Base-by-base conservation (phyloP, 2,888 invertebrate genomes). In the Agrochola macilenta region DNA sequence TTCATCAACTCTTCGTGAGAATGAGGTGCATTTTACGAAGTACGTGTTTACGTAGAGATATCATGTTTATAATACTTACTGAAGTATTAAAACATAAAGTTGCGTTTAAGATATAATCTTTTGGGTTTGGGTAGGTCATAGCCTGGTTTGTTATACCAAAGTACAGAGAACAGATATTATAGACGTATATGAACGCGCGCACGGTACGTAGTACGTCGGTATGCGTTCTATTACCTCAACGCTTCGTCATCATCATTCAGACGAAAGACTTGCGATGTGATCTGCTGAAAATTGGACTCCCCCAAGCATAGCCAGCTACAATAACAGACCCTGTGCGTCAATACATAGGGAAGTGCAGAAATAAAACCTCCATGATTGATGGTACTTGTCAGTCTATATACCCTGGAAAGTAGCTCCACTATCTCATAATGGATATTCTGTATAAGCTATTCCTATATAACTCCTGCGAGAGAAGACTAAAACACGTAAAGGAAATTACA, bases 1-100 rank as follows among this genome's bases (percentile, higher is more conserved):
- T 87, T 86, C 88, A 87, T 73, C 69, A 77, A 30, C 49, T 70
- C 39, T 64, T 76, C 57, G n/a, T 17, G n/a, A n/a, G 30, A 70
- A 65, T 68, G 63, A 77, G 73, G 30, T 65, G 76, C 65, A 74
- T 58, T 72, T 85, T 87, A 78, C 69, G 30, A 74, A 60, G 66
- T n/a, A 66, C 65, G 69, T 82, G 81, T 84, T 82, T 81, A 70
- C 46, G 58, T 58, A 39, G 46, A 54, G 14, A 66, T 61, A 11
- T 69, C 43, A 8, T 26, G 52, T 60, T 74, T 73, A 69, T 65
- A 46, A 26, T 57, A 30, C 26, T 39, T 43, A 26, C 23, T 65
- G 17, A 26, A 49, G 23, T 30, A 23, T 43, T n/a, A 5, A 17
- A 46, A n/a, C n/a, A 60, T 77, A 23, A 46, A 39, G 26, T 30